Conservation (phyloP, 2,888 invertebrate genomes). For the Apodemia hepburni region DNA sequence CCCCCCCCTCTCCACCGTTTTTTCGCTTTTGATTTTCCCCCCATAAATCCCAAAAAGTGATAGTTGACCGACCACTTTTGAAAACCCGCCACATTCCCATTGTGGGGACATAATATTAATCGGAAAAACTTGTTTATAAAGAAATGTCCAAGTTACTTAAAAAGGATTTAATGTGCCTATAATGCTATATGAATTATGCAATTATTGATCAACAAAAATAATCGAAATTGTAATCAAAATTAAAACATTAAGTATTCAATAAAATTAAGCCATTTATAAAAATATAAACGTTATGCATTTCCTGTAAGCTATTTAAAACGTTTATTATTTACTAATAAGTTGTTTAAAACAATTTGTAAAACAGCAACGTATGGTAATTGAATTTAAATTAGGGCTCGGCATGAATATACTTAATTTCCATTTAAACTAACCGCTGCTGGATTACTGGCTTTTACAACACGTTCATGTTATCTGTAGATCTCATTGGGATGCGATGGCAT, state of each 20-base stretch:
- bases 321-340: neutral
- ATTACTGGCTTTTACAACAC: neutral
- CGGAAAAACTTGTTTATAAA: too few species aligned
- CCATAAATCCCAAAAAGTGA: too few species aligned
- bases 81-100: too few species aligned
- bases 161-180: too few species aligned
- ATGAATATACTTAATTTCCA: neutral
- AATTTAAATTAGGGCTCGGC: neutral
- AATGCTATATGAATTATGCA: too few species aligned
- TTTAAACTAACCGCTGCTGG: constrained; percentile 26
- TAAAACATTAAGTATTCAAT: neutral
- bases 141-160: too few species aligned
- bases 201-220: neutral
- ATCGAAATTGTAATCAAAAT: neutral
- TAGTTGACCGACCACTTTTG: too few species aligned
- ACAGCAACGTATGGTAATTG: neutral
- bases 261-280: neutral
- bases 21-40: too few species aligned
- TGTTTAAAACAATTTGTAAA: neutral
- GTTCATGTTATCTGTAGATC: too few species aligned
- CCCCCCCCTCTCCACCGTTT: too few species aligned
- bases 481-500: too few species aligned
- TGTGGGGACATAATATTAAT: too few species aligned
- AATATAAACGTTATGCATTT: constrained; percentile 2
- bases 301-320: neutral